Percentiles rank a stretch among this genome's conserved stretches.
Evolutionary conservation across 2,113 vertebrate species (phyloP).

Genomic region (Peromyscus polionotus): DNA sequence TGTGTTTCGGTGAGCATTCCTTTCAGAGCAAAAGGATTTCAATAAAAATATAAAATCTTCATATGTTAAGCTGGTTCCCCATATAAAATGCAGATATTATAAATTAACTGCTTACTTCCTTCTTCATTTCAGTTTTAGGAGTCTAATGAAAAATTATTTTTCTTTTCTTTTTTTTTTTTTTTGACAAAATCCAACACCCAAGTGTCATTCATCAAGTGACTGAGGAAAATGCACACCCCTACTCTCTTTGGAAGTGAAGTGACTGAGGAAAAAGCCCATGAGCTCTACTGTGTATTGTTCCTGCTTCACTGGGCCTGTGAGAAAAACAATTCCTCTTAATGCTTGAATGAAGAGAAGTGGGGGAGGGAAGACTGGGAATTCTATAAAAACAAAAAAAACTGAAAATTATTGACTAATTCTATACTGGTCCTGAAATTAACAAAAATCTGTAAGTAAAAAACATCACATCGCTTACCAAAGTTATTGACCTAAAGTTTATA

Average conservation of each 20-base stretch:
- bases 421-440: slow-evolving; percentile 22
- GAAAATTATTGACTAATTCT: neutral
- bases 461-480: neutral
- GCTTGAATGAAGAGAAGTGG: neutral
- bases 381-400: slow-evolving; percentile 1
- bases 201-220: neutral
- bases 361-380: neutral
- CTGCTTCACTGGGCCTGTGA: neutral
- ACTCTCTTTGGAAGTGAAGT: neutral
- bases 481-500: neutral
- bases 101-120: slow-evolving; percentile 35
- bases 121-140: neutral
- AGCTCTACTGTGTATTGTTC: neutral
- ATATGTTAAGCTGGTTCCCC: neutral
- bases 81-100: slow-evolving; percentile 8
- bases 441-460: neutral
- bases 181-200: neutral
- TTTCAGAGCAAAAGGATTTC: slow-evolving; percentile 22
- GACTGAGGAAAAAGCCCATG: neutral
- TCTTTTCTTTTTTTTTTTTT: neutral
- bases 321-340: slow-evolving; percentile 13
- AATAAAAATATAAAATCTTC: slow-evolving; percentile 1
- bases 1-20: slow-evolving; percentile 8
- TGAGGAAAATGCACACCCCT: neutral
- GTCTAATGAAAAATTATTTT: neutral